Evolutionary conservation across 2,888 invertebrate genomes (phyloP), one percentile per base, ranked within the genome.

Genomic region (Dyspetes luteomarginatus): DNA sequence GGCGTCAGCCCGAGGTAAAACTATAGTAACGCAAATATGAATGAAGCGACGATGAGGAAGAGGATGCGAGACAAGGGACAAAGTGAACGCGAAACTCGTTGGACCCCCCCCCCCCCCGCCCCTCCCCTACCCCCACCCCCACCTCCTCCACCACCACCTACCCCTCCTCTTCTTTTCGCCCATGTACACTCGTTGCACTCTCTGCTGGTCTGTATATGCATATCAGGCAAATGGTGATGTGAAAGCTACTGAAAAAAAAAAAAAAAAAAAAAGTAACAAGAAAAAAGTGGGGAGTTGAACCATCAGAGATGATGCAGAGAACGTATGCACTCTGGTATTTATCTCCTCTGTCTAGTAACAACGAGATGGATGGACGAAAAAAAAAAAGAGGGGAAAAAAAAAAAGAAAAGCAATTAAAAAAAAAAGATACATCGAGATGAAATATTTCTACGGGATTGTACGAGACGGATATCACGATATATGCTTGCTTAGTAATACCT

Each of bases 11-110:
- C 30, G 73, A 65, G 56, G 68, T 56, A 67, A 68, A 72, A 76
- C 76, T 62, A 74, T 56, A 58, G 77, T 77, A 65, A 68, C 73
- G 64, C 73, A 58, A 73, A 73, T 81, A 77, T 73, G 68, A 77
- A 81, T 73, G 73, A 73, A 77, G 50, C 56, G 73, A 52, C 48
- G 19, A 45, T 56, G 52, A 58, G 36, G 24, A 76, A 48, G 56
- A 80, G 67, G 24, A 68, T 41, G 60, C 17, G 65, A 65, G 52
- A 74, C 52, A 22, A 68, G 73, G 58, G 68, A 73, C 77, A 74
- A 52, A 73, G 77, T 41, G 77, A 58, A 81, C 77, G 68, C 28
- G 41, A 77, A 77, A 77, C 76, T n/a, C 24, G 28, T 65, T 65
- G 12, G 28, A 50, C 71, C 60, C 67, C 45, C 60, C 28, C 5